Conservation (phyloP, 1,140 invertebrate species). For the Doryteuthis pealeii region DNA sequence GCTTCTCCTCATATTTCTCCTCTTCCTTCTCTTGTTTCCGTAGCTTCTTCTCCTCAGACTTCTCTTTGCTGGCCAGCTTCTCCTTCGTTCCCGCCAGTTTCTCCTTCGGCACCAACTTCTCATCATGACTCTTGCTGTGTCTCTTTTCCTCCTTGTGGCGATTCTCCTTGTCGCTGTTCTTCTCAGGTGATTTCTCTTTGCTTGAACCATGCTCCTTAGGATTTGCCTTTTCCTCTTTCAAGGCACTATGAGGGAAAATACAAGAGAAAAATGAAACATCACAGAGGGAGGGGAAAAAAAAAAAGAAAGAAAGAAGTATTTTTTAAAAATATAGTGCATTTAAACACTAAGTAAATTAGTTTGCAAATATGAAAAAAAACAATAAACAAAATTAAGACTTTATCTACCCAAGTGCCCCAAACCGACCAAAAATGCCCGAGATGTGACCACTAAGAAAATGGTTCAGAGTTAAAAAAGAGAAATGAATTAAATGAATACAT, state of each 20-base stretch:
- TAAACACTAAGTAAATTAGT: background rate
- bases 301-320: no score
- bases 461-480: no score
- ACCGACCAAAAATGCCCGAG: no score
- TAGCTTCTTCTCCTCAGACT: slow-evolving; percentile 17
- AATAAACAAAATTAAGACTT: no score
- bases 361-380: no score
- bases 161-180: slow-evolving; percentile 19
- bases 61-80: slow-evolving; percentile 11
- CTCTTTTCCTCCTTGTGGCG: slow-evolving; percentile 9
- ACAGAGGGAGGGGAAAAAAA: background rate
- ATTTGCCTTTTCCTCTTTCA: slow-evolving; percentile 8
- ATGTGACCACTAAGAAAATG: no score
- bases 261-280: background rate
- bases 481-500: no score
- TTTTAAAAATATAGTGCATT: background rate
- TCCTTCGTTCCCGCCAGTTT: slow-evolving; percentile 19
- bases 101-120: slow-evolving; percentile 21
- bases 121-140: slow-evolving; percentile 16
- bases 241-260: background rate
- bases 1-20: slow-evolving; percentile 22
- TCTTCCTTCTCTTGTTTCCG: slow-evolving; percentile 15
- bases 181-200: slow-evolving; percentile 15
- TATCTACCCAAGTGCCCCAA: no score
- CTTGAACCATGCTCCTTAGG: background rate